Evolutionary conservation across 2,113 vertebrate species (phyloP).

Genomic region (Riparia riparia): DNA sequence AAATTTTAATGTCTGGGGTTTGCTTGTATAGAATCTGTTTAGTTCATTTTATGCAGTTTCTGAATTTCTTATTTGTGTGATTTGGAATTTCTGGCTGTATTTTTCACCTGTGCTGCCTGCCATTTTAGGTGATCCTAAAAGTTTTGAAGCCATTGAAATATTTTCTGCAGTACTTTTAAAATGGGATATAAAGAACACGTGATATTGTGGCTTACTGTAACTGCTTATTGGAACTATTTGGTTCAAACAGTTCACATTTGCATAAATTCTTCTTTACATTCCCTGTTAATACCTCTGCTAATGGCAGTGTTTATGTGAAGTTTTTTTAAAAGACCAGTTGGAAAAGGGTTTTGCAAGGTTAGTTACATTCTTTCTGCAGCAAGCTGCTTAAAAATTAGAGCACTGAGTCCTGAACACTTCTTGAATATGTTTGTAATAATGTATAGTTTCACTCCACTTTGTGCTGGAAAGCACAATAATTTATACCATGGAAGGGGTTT

Average conservation of each 20-base stretch:
- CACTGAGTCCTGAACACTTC: neutral
- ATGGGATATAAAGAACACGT: neutral
- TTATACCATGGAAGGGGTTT: neutral
- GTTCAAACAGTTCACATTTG: neutral
- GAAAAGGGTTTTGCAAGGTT: neutral
- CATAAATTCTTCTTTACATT: neutral
- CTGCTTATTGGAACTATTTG: neutral
- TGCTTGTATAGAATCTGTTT: neutral
- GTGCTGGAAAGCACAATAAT: neutral
- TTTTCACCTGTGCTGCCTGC: neutral
- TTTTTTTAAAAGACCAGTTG: neutral
- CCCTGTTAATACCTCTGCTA: neutral
- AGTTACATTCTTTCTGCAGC: neutral
- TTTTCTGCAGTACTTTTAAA: neutral
- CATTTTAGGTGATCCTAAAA: neutral
- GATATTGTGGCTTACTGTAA: neutral
- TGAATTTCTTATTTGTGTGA: neutral
- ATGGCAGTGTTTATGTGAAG: neutral
- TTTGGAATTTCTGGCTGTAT: neutral
- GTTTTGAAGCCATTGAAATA: neutral
- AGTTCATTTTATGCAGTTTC: neutral
- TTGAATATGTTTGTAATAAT: neutral
- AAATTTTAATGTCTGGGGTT: neutral
- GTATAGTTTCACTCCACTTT: neutral
- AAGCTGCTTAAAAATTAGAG: neutral